These are phyloP conservation scores for Monochamus saltuarius DNA, from an alignment of 1,140 invertebrate species.

Conservation along the genomic window DNA sequence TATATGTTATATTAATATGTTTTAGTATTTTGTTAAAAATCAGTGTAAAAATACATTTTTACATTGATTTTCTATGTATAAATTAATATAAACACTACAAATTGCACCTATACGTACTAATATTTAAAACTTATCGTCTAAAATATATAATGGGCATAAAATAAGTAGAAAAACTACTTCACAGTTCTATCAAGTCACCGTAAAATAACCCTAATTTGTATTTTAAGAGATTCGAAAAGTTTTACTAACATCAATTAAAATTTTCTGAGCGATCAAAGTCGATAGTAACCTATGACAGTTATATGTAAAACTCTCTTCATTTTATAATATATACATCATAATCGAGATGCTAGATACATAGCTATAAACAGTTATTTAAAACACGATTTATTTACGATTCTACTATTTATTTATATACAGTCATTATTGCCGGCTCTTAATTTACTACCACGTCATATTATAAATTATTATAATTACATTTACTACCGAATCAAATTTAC, in stretches of 20 bases:
- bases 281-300: conserved; percentile 13
- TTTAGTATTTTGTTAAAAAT: background rate
- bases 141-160: conserved; percentile 21
- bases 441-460: background rate
- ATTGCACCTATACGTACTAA: conserved; percentile 26
- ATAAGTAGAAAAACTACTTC: conserved; percentile 13
- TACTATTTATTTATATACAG: conserved; percentile 39
- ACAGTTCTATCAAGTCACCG: conserved; percentile 3
- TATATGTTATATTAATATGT: background rate
- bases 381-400: conserved; percentile 32
- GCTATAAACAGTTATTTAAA: conserved; percentile 39
- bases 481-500: no score
- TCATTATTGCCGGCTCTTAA: conserved; percentile 41
- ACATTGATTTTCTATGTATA: conserved; percentile 10
- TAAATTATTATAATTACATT: no score
- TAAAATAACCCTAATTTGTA: conserved; percentile 14
- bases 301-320: background rate
- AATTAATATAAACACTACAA: conserved; percentile 13
- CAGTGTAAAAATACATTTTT: conserved; percentile 19
- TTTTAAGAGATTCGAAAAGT: conserved; percentile 27
- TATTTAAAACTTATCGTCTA: conserved; percentile 28
- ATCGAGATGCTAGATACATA: conserved; percentile 30
- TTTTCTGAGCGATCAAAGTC: conserved; percentile 31
- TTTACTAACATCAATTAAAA: conserved; percentile 35
- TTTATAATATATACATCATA: conserved; percentile 16